Evolutionary conservation across 2,113 vertebrate genomes (phyloP).

Genomic region (Scalopus aquaticus): DNA sequence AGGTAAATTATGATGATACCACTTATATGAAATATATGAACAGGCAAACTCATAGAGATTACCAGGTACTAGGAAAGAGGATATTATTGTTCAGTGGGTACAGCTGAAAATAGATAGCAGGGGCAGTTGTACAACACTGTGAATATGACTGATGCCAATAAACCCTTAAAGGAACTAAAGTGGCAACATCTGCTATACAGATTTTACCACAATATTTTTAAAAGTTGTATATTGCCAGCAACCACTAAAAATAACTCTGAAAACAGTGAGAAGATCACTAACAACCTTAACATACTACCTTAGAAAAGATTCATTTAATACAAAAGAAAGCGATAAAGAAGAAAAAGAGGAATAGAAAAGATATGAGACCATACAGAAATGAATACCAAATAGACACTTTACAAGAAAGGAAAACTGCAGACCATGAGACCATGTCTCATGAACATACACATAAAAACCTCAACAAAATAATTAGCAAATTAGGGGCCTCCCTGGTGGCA

Average conservation of each 20-base stretch:
- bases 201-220: neutral
- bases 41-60: neutral
- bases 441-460: too few species aligned
- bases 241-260: neutral
- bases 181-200: neutral
- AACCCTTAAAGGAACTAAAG: neutral
- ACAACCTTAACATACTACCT: neutral
- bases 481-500: too few species aligned
- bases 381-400: too few species aligned
- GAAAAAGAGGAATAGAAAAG: too few species aligned
- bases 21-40: neutral
- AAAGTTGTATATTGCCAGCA: neutral
- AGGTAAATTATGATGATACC: neutral
- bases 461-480: too few species aligned
- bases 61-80: too few species aligned
- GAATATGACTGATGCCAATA: neutral
- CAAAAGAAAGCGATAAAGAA: too few species aligned
- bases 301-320: too few species aligned
- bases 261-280: neutral
- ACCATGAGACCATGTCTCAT: too few species aligned
- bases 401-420: too few species aligned
- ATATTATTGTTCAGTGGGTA: neutral
- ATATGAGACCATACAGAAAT: too few species aligned
- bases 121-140: neutral
- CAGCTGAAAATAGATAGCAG: neutral